These are phyloP conservation scores for Ptychochromis oligacanthus DNA, from an alignment of 2,113 vertebrate species.

Conservation along the genomic window DNA sequence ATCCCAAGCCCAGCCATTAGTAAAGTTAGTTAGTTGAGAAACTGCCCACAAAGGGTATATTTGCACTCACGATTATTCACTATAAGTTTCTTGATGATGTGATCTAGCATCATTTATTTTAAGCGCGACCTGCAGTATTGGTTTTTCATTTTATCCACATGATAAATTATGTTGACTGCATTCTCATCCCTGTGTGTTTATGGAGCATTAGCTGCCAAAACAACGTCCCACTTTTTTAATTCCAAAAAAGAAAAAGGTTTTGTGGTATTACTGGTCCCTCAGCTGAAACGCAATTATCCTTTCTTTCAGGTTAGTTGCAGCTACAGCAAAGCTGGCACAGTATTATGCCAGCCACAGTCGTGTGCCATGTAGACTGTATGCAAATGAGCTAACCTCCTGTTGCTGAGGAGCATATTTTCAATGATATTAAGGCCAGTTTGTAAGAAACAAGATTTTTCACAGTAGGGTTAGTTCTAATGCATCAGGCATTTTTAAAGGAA, in stretches of 20 bases:
- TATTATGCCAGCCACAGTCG: background rate
- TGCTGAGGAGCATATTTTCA: too few relatives aligned
- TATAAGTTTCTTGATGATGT: background rate
- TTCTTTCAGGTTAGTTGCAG: background rate
- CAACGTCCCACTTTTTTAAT: background rate
- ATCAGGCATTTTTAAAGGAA: too few relatives aligned
- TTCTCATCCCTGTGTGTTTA: background rate
- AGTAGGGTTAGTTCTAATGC: background rate
- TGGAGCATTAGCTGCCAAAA: background rate
- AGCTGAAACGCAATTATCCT: background rate
- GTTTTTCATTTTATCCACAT: background rate
- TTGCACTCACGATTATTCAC: background rate
- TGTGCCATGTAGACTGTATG: background rate
- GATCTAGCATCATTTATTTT: background rate
- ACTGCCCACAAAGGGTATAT: background rate
- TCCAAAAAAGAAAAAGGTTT: background rate
- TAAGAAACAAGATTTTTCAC: background rate
- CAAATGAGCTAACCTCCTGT: background rate
- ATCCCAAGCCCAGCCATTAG: background rate
- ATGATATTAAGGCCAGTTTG: background rate
- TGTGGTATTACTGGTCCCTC: background rate
- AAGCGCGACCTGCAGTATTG: background rate
- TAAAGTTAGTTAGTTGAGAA: background rate
- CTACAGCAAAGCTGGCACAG: background rate
- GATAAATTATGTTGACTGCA: background rate